These are phyloP conservation scores for Agelaius tricolor DNA, from an alignment of 2,113 vertebrate species.

Conservation along the genomic window DNA sequence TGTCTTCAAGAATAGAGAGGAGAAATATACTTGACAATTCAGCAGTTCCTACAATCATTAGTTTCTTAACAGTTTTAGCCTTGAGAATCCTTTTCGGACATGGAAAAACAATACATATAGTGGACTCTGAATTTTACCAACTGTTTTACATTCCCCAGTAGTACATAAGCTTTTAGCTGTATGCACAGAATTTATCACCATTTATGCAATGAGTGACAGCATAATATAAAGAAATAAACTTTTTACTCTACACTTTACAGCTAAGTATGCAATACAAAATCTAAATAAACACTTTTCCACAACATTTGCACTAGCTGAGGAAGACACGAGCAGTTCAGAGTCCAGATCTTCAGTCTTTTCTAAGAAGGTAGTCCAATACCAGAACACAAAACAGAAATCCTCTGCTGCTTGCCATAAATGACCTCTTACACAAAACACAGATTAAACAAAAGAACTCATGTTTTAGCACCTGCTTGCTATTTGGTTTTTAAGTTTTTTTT, in stretches of 20 bases:
- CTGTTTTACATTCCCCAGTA: neutral
- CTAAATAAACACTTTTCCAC: neutral
- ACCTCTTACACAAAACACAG: neutral
- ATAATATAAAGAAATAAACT: neutral
- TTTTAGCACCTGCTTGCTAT: neutral
- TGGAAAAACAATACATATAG: neutral
- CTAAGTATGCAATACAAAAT: neutral
- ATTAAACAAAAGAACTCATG: neutral
- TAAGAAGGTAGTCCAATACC: neutral
- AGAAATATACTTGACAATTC: neutral
- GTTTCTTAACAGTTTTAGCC: neutral
- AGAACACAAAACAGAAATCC: neutral
- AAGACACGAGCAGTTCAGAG: neutral
- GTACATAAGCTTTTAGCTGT: neutral
- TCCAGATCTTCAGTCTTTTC: neutral
- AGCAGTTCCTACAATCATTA: neutral
- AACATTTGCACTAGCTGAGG: neutral
- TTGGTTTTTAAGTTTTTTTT: neutral
- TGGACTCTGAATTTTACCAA: neutral
- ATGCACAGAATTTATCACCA: neutral
- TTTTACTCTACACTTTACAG: neutral
- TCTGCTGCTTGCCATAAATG: neutral
- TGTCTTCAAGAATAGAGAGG: neutral
- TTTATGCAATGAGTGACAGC: neutral
- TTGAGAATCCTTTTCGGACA: neutral